phyloP scores from a whole-genome alignment of 2,797 vertebrate species.

The Morus bassanus region DNA sequence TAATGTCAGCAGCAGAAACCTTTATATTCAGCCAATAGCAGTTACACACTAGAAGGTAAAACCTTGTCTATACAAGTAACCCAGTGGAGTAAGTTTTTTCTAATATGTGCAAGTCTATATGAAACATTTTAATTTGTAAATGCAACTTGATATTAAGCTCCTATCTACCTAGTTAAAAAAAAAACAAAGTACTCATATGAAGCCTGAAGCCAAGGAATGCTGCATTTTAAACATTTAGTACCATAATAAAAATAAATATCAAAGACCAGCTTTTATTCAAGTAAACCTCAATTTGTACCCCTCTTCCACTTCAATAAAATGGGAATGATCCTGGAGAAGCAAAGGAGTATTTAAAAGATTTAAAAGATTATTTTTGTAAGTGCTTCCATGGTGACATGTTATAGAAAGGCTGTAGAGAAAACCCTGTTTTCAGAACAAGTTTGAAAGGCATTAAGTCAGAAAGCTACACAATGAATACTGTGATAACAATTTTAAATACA shows the following conservation, averaged over 20 bases:
- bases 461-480: not conserved
- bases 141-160: not conserved
- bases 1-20: not conserved
- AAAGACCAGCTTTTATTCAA: not conserved
- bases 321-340: not conserved
- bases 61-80: not conserved
- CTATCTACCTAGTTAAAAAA: not conserved
- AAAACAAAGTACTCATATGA: not conserved
- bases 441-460: not conserved
- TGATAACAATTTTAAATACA: not conserved
- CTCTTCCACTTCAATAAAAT: not conserved
- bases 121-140: not conserved
- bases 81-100: not conserved
- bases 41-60: not conserved
- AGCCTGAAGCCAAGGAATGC: not conserved
- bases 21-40: not conserved
- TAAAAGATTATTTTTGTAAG: not conserved
- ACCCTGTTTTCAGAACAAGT: not conserved
- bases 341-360: not conserved
- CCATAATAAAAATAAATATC: accelerated
- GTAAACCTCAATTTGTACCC: not conserved
- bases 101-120: not conserved
- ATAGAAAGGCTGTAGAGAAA: not conserved
- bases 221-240: not conserved
- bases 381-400: not conserved